These are phyloP conservation scores for Rhinogobius similis DNA, from an alignment of 2,113 vertebrate species.

Conservation along the genomic window DNA sequence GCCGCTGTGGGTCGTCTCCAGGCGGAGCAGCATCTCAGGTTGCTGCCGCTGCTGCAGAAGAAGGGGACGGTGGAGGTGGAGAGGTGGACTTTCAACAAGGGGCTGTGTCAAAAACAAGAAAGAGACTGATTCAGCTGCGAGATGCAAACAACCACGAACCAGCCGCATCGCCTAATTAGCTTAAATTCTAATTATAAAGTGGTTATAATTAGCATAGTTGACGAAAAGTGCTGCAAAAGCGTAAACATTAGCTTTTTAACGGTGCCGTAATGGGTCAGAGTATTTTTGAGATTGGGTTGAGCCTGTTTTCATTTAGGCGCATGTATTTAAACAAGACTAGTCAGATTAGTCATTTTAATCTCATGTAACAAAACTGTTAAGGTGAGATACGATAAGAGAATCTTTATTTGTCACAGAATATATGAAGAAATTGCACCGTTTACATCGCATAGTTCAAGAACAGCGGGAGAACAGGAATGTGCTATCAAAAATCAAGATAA, in stretches of 20 bases:
- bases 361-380: neutral
- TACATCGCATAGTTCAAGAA: too few species aligned
- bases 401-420: neutral
- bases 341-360: neutral
- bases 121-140: constrained; percentile 12
- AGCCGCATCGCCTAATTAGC: constrained; percentile 26
- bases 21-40: constrained; percentile 70
- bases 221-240: neutral
- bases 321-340: neutral
- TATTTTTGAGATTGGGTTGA: neutral
- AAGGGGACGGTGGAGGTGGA: constrained; percentile 11
- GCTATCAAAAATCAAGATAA: too few species aligned
- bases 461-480: too few species aligned
- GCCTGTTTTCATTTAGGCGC: neutral
- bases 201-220: constrained; percentile 12
- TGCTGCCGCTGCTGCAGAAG: constrained; percentile 66
- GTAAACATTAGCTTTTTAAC: neutral
- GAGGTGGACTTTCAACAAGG: constrained; percentile 32
- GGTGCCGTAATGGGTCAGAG: neutral
- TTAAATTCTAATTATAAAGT: constrained; percentile 28
- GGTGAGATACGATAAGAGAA: neutral
- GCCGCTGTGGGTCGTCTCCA: constrained; percentile 26
- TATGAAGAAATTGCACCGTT: too few species aligned
- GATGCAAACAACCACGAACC: neutral
- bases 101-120: constrained; percentile 52